A percentile compares a stretch with the other conserved stretches of the same genome.
Evolutionary conservation across 2,797 vertebrate genomes (phyloP).

Genomic region (Danio choprae): DNA sequence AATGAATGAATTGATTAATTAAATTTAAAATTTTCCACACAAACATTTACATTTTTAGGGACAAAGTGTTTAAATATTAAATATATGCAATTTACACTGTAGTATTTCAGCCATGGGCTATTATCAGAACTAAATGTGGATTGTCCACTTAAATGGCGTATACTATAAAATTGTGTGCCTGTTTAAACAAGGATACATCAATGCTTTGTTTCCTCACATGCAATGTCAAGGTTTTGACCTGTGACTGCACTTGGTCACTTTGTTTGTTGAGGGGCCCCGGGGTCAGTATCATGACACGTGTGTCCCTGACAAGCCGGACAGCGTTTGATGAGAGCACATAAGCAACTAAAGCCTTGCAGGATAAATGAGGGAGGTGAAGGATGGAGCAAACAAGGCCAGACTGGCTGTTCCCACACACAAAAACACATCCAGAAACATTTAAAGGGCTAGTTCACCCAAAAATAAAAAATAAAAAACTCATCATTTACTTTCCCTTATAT

Average conservation of each 20-base stretch:
- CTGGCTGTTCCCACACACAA: conserved; percentile 56
- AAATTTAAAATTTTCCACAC: not conserved
- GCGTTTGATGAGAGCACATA: conserved; percentile 68
- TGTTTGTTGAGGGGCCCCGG: conserved; percentile 81
- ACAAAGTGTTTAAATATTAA: not conserved
- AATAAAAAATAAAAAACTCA: too few species aligned
- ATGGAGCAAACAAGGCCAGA: conserved; percentile 74
- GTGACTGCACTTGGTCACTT: conserved; percentile 74
- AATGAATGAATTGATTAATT: too few species aligned
- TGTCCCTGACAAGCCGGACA: conserved; percentile 75
- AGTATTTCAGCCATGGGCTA: conserved; percentile 1
- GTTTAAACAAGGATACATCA: not conserved
- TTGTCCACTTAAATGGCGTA: not conserved
- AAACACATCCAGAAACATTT: conserved; percentile 10
- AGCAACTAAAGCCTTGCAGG: conserved; percentile 71
- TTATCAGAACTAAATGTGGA: not conserved
- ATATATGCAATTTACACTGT: not conserved
- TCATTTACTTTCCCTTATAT: too few species aligned
- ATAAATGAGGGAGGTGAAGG: conserved; percentile 76
- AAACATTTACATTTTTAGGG: not conserved
- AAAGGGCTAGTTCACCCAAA: not conserved
- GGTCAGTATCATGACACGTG: conserved; percentile 76
- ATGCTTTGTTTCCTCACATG: conserved; percentile 1
- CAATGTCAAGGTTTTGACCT: conserved; percentile 66
- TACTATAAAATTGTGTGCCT: not conserved